phyloP scores from a whole-genome alignment of 2,888 invertebrate species.

The Pilophorus perplexus region DNA sequence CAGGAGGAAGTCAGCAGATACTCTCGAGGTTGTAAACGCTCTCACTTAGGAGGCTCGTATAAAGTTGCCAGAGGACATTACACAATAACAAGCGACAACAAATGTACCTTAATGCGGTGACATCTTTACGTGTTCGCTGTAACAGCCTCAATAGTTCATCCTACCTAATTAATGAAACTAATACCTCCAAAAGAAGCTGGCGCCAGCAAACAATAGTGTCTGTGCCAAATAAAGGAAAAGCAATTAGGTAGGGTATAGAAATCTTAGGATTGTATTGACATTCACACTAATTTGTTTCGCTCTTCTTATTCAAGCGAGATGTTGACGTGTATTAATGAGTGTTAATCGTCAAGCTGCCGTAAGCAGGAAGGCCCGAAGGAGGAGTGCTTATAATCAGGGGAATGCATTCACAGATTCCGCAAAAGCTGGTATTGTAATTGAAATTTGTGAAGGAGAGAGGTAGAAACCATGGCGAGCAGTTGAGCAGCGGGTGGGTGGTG shows the following conservation, averaged over 20 bases:
- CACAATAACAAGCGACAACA: too few species aligned
- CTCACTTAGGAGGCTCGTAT: too few species aligned
- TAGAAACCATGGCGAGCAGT: neutral
- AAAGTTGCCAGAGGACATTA: too few species aligned
- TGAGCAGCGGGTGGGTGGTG: neutral
- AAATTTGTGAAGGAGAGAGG: conserved; percentile 44
- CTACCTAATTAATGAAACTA: conserved; percentile 36
- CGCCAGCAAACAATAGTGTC: conserved; percentile 18
- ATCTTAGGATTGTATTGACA: conserved; percentile 40
- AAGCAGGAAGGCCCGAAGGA: conserved; percentile 20
- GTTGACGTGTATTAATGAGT: conserved; percentile 42
- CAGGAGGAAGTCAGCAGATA: too few species aligned
- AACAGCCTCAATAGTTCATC: too few species aligned
- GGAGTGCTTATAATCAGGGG: conserved; percentile 37
- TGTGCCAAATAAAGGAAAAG: conserved; percentile 26
- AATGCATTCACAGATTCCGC: conserved; percentile 44
- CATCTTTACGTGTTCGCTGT: too few species aligned
- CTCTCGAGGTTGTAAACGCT: too few species aligned
- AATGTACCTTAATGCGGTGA: too few species aligned
- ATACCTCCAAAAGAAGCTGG: conserved; percentile 12
- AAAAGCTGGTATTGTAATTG: conserved; percentile 47
- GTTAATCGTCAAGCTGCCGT: conserved; percentile 42
- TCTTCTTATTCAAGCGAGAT: conserved; percentile 36
- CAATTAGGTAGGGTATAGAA: conserved; percentile 31
- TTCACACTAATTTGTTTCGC: conserved; percentile 41